Evolutionary conservation across 23 tunicate species (phyloP).

Genomic region (Botrylloides violaceus): DNA sequence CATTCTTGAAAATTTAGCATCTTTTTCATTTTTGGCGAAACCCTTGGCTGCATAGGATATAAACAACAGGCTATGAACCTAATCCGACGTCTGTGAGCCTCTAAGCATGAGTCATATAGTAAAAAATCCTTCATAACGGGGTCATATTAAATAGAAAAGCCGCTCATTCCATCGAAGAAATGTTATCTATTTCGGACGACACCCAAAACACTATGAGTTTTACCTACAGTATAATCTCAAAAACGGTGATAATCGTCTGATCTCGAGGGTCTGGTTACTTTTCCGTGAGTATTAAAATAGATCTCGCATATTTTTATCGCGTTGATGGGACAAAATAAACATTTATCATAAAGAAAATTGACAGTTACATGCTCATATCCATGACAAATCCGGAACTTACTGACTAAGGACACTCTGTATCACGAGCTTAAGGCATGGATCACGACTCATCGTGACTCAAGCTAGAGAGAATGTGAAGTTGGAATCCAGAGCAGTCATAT

Average conservation of each 20-base stretch:
- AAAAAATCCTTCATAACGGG: not conserved
- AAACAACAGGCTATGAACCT: not conserved
- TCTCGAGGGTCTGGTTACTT: not conserved
- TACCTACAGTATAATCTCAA: not conserved
- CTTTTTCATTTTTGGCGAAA: not conserved
- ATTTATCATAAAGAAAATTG: not conserved
- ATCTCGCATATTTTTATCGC: not conserved
- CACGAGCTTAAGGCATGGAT: not conserved
- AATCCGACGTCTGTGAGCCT: not conserved
- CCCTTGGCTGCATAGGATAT: not conserved
- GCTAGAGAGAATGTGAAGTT: too few relatives aligned
- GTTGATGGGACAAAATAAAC: not conserved
- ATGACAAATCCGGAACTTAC: not conserved
- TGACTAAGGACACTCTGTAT: constrained; percentile 1
- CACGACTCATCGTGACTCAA: not conserved
- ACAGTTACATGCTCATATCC: not conserved
- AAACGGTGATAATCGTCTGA: not conserved
- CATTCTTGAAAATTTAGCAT: not conserved
- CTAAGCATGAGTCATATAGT: not conserved
- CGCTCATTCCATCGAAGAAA: not conserved
- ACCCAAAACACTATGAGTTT: too few relatives aligned
- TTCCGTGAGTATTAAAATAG: not conserved
- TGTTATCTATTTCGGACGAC: too few relatives aligned
- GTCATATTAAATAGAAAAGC: not conserved
- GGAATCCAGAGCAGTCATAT: too few relatives aligned